These are phyloP conservation scores for Agrotis clavis DNA, from an alignment of 2,888 invertebrate genomes.

Conservation along the genomic window DNA sequence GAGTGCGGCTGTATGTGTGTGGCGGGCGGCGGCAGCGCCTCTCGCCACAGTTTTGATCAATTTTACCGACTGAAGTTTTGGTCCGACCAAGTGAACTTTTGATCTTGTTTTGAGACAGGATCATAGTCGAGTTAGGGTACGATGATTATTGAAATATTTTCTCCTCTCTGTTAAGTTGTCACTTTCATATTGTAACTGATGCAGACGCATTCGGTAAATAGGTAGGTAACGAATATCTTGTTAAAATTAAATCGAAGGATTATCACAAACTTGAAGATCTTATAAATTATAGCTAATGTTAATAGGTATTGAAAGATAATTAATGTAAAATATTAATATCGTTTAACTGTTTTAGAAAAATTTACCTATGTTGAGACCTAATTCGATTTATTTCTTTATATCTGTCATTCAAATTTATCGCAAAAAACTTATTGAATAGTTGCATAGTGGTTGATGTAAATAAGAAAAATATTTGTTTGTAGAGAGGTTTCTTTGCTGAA, in stretches of 20 bases:
- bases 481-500: constrained; percentile 82
- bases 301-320: constrained; percentile 88
- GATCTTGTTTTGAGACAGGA: constrained; percentile 89
- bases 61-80: constrained; percentile 91
- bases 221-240: constrained; percentile 90
- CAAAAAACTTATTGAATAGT: constrained; percentile 85
- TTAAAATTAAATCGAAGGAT: constrained; percentile 88
- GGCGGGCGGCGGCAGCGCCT: constrained; percentile 57
- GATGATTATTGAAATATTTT: constrained; percentile 83
- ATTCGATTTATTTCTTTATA: constrained; percentile 85
- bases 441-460: constrained; percentile 86
- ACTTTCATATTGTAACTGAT: constrained; percentile 81
- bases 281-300: constrained; percentile 91
- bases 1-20: constrained; percentile 70
- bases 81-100: constrained; percentile 91
- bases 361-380: constrained; percentile 89
- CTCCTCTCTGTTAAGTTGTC: constrained; percentile 84
- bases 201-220: constrained; percentile 83
- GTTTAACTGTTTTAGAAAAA: constrained; percentile 91
- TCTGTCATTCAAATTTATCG: constrained; percentile 83
- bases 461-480: constrained; percentile 83
- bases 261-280: constrained; percentile 89
- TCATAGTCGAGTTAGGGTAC: constrained; percentile 87
- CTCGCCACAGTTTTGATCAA: constrained; percentile 85
- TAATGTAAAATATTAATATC: constrained; percentile 87